A percentile compares a stretch with the other conserved stretches of the same genome.
These are phyloP conservation scores for Oxygymnocypris stewartii DNA, from an alignment of 2,113 vertebrate genomes.

Conservation along the genomic window DNA sequence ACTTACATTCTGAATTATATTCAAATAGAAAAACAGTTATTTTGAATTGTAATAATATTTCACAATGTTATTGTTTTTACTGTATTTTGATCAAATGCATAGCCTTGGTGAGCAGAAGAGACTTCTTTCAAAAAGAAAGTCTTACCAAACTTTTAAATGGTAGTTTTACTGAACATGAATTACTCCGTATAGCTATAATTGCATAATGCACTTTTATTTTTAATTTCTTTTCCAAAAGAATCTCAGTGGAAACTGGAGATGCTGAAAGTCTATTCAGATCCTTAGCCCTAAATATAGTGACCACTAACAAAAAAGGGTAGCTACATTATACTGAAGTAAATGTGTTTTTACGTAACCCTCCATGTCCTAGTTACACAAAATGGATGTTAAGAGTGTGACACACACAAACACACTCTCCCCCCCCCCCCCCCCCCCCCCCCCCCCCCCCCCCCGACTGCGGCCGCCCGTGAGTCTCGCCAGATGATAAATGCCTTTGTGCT, in stretches of 20 bases:
- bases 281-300: background rate
- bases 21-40: too few relatives aligned
- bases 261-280: background rate
- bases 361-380: slow-evolving; percentile 13
- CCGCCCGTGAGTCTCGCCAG: background rate
- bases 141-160: too few relatives aligned
- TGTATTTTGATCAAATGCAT: too few relatives aligned
- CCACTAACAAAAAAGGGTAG: background rate
- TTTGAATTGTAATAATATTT: too few relatives aligned
- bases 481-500: slow-evolving; percentile 55
- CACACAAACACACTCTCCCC: slow-evolving; percentile 10
- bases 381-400: background rate
- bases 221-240: background rate
- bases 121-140: too few relatives aligned
- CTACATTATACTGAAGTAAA: background rate
- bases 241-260: background rate
- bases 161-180: background rate
- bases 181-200: background rate
- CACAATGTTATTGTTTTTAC: too few relatives aligned
- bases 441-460: background rate
- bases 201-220: background rate
- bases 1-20: too few relatives aligned
- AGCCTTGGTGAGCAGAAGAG: too few relatives aligned
- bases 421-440: too few relatives aligned
- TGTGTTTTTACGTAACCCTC: slow-evolving; percentile 31